Evolutionary conservation across 2,888 invertebrate species (phyloP).

Genomic region (Drosophila anomalata): DNA sequence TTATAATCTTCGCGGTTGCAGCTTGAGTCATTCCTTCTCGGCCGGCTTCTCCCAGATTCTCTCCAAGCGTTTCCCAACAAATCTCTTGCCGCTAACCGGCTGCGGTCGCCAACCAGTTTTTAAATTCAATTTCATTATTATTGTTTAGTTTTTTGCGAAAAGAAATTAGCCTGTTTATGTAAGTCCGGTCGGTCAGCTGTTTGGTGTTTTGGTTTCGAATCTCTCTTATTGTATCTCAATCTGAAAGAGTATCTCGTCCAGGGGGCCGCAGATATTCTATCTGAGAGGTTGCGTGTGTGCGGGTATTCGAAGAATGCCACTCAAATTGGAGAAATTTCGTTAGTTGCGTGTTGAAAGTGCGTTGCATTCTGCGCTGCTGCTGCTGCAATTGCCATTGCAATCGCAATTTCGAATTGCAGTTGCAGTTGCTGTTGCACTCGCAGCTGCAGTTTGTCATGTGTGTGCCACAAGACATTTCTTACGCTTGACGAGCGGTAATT

Average conservation of each 20-base stretch:
- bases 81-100: conserved; percentile 26
- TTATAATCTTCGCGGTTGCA: conserved; percentile 29
- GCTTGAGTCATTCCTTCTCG: conserved; percentile 39
- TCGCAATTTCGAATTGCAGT: conserved; percentile 34
- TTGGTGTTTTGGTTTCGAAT: conserved; percentile 60
- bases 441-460: conserved; percentile 74
- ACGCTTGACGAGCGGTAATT: conserved; percentile 62
- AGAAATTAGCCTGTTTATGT: conserved; percentile 40
- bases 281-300: conserved; percentile 51
- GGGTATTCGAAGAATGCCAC: conserved; percentile 60
- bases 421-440: conserved; percentile 48
- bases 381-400: conserved; percentile 6
- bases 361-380: conserved; percentile 45
- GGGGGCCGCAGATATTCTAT: conserved; percentile 50
- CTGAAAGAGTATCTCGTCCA: not conserved
- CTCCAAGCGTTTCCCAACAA: conserved; percentile 14
- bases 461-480: conserved; percentile 58
- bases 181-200: conserved; percentile 67
- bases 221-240: conserved; percentile 41
- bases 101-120: conserved; percentile 61
- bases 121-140: conserved; percentile 59
- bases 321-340: conserved; percentile 57
- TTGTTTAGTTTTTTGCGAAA: conserved; percentile 20
- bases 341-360: conserved; percentile 55
- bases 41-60: conserved; percentile 45